Evolutionary conservation across 1,140 invertebrate species (phyloP), one percentile per base, ranked within the genome.

Genomic region (Zaprionus taronus): DNA sequence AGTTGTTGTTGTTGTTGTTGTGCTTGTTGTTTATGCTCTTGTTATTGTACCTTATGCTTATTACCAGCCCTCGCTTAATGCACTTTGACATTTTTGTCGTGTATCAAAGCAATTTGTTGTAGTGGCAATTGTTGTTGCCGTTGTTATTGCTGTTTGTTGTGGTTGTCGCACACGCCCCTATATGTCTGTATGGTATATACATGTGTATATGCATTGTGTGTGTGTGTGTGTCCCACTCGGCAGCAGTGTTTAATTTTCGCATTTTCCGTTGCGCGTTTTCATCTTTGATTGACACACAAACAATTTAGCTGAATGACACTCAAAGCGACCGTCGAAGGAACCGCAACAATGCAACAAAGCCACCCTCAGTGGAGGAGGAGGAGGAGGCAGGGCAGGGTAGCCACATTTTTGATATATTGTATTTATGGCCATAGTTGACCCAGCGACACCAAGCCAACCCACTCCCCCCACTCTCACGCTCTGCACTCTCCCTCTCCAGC

Each of bases 231-330:
- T 28, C 36, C 44, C 49, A 47, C 49, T 47, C 53, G 38, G 51
- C 3, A 22, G 44, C 58, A 61, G 67, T 90, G 79, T 90, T 90
- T 90, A 90, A 90, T 90, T 90, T 90, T 90, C 85, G 85, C 85
- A 90, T 90, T 90, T 90, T 90, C 85, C 79, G 79, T 83, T 83
- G 85, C 75, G 85, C 81, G 81, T 89, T 89, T 90, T 90, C 85
- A 91, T 91, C 85, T 90, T 90, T 90, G 85, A 90, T 90, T 89
- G 87, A 91, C 89, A 85, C 76, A 89, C 89, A 91, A 91, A 91
- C 89, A 91, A 91, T 91, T 91, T 91, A 91, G 80, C 77, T 91
- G 81, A 91, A 91, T 91, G 89, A 63, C 82, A 91, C 89, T 91
- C 74, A 72, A 89, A 79, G 74, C 81, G 78, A 81, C 84, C 44